Conservation (phyloP, 2,888 invertebrate genomes). For the Oscheius myriophilus region DNA sequence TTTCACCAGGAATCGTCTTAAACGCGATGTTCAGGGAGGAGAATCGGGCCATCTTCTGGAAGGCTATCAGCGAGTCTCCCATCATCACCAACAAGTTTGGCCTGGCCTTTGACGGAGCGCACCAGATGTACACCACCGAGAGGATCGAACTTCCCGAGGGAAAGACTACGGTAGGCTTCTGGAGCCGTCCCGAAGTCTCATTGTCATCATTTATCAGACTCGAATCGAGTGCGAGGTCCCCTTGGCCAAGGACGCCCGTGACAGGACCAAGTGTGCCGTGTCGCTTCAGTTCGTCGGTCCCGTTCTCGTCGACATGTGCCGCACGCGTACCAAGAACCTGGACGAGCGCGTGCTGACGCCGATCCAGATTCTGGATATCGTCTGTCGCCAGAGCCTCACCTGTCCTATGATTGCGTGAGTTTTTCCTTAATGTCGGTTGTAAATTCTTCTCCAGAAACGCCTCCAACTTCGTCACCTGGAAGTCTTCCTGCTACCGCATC, state of each 20-base stretch:
- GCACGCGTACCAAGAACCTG: constrained; percentile 55
- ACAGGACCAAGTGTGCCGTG: constrained; percentile 55
- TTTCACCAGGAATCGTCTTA: no score
- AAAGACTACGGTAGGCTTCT: constrained; percentile 41
- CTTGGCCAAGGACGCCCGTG: constrained; percentile 58
- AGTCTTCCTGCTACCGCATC: constrained; percentile 44
- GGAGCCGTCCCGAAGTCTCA: neutral
- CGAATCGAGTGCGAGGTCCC: constrained; percentile 48
- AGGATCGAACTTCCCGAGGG: constrained; percentile 57
- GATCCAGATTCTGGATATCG: constrained; percentile 71
- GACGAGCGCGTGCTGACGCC: constrained; percentile 64
- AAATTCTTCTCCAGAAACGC: constrained; percentile 66
- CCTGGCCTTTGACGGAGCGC: constrained; percentile 65
- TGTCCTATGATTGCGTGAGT: constrained; percentile 59
- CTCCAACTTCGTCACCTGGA: constrained; percentile 55
- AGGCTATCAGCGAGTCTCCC: constrained; percentile 55
- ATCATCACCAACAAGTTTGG: constrained; percentile 62
- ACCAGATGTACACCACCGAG: constrained; percentile 58
- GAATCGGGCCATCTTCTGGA: constrained; percentile 65
- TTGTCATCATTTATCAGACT: neutral
- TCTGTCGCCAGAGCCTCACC: constrained; percentile 64
- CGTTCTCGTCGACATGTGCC: constrained; percentile 58
- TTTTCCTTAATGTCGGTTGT: neutral
- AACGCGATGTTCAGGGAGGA: constrained; percentile 51
- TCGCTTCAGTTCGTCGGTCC: constrained; percentile 60